Evolutionary conservation across 2,113 vertebrate species (phyloP).

Genomic region (Pterocles orientalis): DNA sequence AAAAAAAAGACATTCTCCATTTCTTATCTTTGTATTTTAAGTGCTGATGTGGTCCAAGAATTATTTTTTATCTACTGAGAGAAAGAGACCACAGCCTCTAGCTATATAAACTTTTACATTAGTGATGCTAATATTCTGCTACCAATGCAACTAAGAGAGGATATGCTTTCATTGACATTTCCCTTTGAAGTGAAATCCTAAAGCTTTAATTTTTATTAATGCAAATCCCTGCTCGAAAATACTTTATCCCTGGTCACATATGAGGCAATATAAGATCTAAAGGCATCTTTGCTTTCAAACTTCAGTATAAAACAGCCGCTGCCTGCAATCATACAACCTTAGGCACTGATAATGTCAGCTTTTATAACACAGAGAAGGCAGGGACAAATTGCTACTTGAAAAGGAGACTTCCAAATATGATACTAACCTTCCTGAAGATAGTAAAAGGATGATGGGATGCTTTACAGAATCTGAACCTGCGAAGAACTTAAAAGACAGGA

Average conservation of each 20-base stretch:
- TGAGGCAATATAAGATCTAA: conserved; percentile 11
- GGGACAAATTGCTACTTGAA: neutral
- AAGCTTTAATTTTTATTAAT: conserved; percentile 65
- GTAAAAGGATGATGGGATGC: neutral
- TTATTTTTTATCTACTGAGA: conserved; percentile 22
- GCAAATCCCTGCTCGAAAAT: conserved; percentile 44
- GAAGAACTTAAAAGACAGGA: neutral
- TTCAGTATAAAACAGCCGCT: conserved; percentile 1
- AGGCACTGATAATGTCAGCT: neutral
- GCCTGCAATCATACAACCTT: neutral
- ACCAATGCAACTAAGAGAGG: conserved; percentile 31
- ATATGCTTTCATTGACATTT: conserved; percentile 41
- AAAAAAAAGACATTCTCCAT: neutral
- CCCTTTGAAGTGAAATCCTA: conserved; percentile 61
- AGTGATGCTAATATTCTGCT: conserved; percentile 20
- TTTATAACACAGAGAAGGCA: neutral
- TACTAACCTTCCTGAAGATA: neutral
- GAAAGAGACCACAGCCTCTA: neutral
- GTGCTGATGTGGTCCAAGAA: neutral
- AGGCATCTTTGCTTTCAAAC: conserved; percentile 17
- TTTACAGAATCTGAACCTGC: neutral
- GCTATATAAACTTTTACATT: conserved; percentile 25
- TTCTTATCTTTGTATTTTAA: conserved; percentile 16
- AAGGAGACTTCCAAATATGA: neutral
- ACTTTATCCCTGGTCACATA: conserved; percentile 44